Evolutionary conservation across 2,113 vertebrate genomes (phyloP).

Genomic region (Tamias sibiricus): DNA sequence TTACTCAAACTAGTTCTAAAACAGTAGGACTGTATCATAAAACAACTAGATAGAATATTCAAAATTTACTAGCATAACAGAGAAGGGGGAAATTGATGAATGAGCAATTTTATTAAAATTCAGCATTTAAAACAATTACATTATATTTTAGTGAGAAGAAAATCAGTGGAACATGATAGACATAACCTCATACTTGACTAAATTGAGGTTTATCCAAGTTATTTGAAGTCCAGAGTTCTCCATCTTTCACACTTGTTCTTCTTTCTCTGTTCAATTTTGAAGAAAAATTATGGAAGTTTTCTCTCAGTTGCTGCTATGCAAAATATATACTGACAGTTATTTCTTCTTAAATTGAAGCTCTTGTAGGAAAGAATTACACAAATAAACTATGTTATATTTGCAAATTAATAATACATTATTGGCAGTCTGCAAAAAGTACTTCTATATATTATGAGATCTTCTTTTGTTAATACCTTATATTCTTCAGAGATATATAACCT

Average conservation of each 20-base stretch:
- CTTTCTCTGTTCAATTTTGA: not conserved
- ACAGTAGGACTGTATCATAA: not conserved
- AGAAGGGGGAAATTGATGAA: not conserved
- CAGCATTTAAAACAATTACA: not conserved
- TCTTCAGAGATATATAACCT: slow-evolving; percentile 51
- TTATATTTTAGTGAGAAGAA: slow-evolving; percentile 49
- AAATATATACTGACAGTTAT: not conserved
- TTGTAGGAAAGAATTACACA: not conserved
- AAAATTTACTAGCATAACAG: not conserved
- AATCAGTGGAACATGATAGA: not conserved
- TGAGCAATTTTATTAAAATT: not conserved
- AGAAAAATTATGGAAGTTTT: slow-evolving; percentile 10
- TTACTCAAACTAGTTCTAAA: not conserved
- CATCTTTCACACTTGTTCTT: slow-evolving; percentile 7
- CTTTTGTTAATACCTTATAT: slow-evolving; percentile 62
- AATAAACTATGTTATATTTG: slow-evolving; percentile 22
- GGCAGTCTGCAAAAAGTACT: slow-evolving; percentile 31
- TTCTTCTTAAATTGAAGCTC: not conserved
- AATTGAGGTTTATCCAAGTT: not conserved
- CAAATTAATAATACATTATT: slow-evolving; percentile 43
- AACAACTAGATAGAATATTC: not conserved
- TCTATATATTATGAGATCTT: slow-evolving; percentile 43
- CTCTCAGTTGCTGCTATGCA: not conserved
- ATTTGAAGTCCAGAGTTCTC: slow-evolving; percentile 27
- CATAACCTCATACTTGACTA: not conserved